Base-by-base conservation (phyloP, 2,113 vertebrate genomes). In the Asarcornis scutulata region DNA sequence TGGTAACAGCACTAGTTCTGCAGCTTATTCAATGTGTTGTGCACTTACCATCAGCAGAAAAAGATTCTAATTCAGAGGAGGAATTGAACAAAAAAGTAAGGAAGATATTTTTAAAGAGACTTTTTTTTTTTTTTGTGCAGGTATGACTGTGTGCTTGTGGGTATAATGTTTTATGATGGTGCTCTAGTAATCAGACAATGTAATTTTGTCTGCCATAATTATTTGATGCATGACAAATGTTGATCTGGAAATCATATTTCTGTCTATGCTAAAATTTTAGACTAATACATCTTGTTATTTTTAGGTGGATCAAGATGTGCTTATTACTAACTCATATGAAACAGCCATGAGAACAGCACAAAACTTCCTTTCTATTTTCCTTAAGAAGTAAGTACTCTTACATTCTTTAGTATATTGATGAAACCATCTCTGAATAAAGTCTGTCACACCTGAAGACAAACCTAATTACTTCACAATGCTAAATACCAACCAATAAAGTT, bases 11-110 rank as follows among this genome's bases (percentile, higher is more conserved):
- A 68, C 96, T 99, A 91, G 99, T 99, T 93, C 98, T 99, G 93
- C 99, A 99, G 84, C 98, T 99, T 92, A 99, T 99, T 97, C 99
- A 99, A 86, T 99, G 99, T 96, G 99, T 99, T 62, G 99, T 99
- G 44, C 99, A 99, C 68, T 98, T 99, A 15, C 99, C 99, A 48
- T 97, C 98, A 92, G 96, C 94, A 50, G 99, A 99, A 95, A 99
- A 98, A 79, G 99, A 99, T 73, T 90, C 96, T 59, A 98, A 98
- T 93, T 97, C 98, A 46, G 99, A 98, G 42, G 98, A 99, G 13
- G 99, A 99, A 72, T 98, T 98, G 60, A 99, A 99, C 91, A 99
- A 98, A 87, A 99, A 99, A 96, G 99, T 99, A 98, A 95, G 96
- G 40, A 72, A 34, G 86, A 50, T 56, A 1, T 34, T 63, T 88